Conservation (phyloP, 2,113 vertebrate genomes). For the Lethenteron reissneri region DNA sequence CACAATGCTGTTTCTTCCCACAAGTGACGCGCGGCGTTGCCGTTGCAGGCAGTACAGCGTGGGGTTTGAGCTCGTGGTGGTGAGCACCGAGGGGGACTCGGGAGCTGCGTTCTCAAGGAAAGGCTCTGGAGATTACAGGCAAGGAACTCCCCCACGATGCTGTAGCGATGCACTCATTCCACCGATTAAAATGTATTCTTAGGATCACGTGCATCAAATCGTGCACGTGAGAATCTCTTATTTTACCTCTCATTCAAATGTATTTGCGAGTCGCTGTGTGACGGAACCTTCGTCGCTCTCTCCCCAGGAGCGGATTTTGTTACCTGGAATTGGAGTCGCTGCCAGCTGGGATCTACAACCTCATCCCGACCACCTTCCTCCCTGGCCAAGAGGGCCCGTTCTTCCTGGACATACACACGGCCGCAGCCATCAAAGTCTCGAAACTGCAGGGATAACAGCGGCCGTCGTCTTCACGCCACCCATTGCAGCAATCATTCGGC, state of each 20-base stretch:
- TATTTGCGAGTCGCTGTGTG: background rate
- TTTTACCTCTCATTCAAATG: background rate
- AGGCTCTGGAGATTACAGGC: constrained; percentile 80
- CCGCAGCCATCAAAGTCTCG: constrained; percentile 39
- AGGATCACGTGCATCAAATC: too few species aligned
- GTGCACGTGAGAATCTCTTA: too few species aligned
- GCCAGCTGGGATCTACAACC: constrained; percentile 63
- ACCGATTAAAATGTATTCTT: constrained; percentile 10
- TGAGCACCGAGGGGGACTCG: constrained; percentile 45
- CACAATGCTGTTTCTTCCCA: constrained; percentile 1
- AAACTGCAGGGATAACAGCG: constrained; percentile 52
- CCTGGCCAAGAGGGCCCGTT: constrained; percentile 92
- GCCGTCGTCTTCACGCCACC: too few species aligned
- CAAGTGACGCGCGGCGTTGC: background rate
- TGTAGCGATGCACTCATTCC: background rate
- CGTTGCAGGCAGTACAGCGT: constrained; percentile 55
- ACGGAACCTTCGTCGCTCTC: constrained; percentile 1
- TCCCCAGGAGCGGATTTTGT: constrained; percentile 70
- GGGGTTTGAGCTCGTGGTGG: constrained; percentile 57
- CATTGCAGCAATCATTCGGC: too few species aligned
- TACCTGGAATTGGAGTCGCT: constrained; percentile 57
- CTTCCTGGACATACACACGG: constrained; percentile 73
- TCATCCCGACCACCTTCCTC: constrained; percentile 79
- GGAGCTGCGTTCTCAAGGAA: constrained; percentile 47
- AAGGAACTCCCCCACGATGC: background rate